phyloP scores from a whole-genome alignment of 2,888 invertebrate species.

The Arge pagana region DNA sequence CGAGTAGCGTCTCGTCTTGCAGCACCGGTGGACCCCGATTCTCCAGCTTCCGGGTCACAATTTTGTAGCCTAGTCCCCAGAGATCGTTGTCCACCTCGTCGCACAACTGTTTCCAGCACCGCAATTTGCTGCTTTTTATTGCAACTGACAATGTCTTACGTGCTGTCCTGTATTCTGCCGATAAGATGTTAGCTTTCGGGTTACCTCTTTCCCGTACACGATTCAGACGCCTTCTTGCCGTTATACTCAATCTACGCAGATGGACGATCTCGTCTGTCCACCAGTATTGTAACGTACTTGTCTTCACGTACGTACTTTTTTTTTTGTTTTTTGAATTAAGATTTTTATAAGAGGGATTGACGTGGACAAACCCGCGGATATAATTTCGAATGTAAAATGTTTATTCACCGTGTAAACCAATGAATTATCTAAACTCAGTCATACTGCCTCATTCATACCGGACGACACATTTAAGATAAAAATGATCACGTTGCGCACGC shows the following conservation, averaged over 20 bases:
- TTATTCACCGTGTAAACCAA: too few species aligned
- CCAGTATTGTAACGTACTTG: too few species aligned
- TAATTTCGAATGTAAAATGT: too few species aligned
- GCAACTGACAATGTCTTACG: slow-evolving; percentile 13
- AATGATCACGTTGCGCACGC: too few species aligned
- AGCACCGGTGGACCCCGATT: slow-evolving; percentile 21
- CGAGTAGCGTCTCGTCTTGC: slow-evolving; percentile 6
- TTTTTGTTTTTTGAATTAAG: too few species aligned
- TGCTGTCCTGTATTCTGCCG: slow-evolving; percentile 11
- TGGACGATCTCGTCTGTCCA: slow-evolving; percentile 17
- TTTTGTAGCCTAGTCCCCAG: slow-evolving; percentile 27
- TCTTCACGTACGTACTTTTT: too few species aligned
- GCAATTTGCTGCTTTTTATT: slow-evolving; percentile 20
- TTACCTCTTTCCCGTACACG: slow-evolving; percentile 10
- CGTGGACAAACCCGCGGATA: too few species aligned
- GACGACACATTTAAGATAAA: too few species aligned
- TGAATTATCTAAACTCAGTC: too few species aligned
- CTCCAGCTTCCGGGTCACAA: slow-evolving; percentile 24
- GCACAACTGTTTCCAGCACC: slow-evolving; percentile 22
- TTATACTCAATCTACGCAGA: slow-evolving; percentile 2
- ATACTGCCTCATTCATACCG: too few species aligned
- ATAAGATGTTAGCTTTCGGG: not conserved
- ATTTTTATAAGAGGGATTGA: too few species aligned
- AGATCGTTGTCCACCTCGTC: slow-evolving; percentile 21
- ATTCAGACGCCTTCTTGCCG: not conserved